Evolutionary conservation across 2,797 vertebrate species (phyloP), one percentile per base, ranked within the genome.

Genomic region (Aldrovandia affinis): DNA sequence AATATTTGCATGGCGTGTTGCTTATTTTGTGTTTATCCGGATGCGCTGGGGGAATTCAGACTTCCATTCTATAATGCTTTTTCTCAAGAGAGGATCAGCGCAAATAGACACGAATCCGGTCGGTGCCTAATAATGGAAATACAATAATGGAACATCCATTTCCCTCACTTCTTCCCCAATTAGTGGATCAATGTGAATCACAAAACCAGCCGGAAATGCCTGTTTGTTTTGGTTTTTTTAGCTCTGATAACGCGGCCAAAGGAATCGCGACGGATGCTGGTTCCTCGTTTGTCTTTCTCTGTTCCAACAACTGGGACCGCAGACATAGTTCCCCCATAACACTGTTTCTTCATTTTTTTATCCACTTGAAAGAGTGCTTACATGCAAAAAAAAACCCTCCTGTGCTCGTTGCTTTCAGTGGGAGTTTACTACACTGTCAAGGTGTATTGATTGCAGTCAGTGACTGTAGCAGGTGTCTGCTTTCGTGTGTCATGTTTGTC

Each of bases 1-100:
- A 82, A 80, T 80, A 80, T 59, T 59, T 82, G 65, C 80, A 65
- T 80, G 81, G 55, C 81, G 85, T n/a, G n/a, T 47, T 80, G 79
- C 47, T 57, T 82, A 30, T 84, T 70, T 83, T 87, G 73, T 61
- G 79, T 81, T 55, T 33, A 65, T 57, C 2, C 2, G 42, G 44
- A 57, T 36, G 18, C 65, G 12, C 83, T 63, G 39, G 33, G 73
- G 80, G 84, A 79, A 82, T 84, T 83, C 61, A 87, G 65, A 79
- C 77, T 28, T 80, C 36, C 63, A 39, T 82, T 33, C 52, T 54
- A 22, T 57, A 36, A 59, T 54, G 55, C 79, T 36, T 36, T 70
- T 59, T 80, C 79, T 80, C 52, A 2, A 30, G 83, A 57, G 83
- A 63, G 36, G 75, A 28, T 33, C 50, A 63, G 22, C 57, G 52